These are phyloP conservation scores for Drosophila bipectinata DNA, from an alignment of 1,140 invertebrate species.

Conservation along the genomic window DNA sequence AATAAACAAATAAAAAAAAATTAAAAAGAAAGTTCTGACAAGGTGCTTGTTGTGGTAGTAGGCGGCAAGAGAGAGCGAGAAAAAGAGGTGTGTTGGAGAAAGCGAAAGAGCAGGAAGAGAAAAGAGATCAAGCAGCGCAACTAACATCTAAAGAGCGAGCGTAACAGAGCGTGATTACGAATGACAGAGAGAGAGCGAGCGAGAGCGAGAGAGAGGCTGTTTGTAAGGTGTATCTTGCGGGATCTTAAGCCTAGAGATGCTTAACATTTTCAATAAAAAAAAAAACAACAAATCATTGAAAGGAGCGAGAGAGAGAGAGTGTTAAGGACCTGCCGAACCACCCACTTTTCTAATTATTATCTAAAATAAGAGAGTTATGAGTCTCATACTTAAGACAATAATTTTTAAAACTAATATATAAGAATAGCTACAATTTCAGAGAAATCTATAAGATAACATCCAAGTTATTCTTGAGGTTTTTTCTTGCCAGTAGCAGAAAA, in stretches of 20 bases:
- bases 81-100: neutral
- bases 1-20: slow-evolving; percentile 15
- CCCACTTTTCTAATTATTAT: too few relatives aligned
- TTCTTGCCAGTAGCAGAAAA: slow-evolving; percentile 20
- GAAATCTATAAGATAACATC: too few relatives aligned
- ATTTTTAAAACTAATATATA: too few relatives aligned
- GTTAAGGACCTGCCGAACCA: too few relatives aligned
- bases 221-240: neutral
- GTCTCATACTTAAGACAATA: too few relatives aligned
- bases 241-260: neutral
- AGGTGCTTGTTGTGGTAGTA: neutral
- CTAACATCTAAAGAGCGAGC: slow-evolving; percentile 53
- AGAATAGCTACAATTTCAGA: too few relatives aligned
- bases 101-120: neutral
- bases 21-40: slow-evolving; percentile 4
- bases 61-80: neutral
- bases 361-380: too few relatives aligned
- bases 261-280: too few relatives aligned
- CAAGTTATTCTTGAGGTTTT: too few relatives aligned
- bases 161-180: slow-evolving; percentile 15
- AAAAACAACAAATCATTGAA: too few relatives aligned
- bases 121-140: slow-evolving; percentile 41
- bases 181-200: neutral
- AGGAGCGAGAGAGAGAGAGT: too few relatives aligned
- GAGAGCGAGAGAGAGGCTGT: neutral